Conservation (phyloP, 2,113 vertebrate genomes). For the Rhinogobius similis region DNA sequence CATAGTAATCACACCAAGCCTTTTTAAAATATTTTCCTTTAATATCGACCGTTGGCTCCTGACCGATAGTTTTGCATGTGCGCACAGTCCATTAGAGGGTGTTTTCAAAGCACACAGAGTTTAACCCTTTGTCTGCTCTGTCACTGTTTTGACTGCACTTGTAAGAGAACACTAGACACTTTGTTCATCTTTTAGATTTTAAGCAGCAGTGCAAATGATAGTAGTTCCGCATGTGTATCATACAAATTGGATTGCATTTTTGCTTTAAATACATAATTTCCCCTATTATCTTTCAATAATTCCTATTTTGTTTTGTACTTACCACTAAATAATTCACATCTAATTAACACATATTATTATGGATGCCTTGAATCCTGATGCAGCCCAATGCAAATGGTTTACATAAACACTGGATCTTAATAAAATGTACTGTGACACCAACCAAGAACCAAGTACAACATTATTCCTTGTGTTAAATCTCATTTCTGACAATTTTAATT, state of each 20-base stretch:
- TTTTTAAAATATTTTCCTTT: neutral
- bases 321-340: neutral
- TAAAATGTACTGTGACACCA: neutral
- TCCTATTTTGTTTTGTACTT: neutral
- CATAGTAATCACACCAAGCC: neutral
- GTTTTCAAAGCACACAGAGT: neutral
- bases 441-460: too few species aligned
- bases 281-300: neutral
- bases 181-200: neutral
- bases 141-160: neutral
- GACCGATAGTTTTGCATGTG: slow-evolving; percentile 1
- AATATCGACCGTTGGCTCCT: neutral
- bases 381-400: neutral
- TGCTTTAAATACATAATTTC: neutral
- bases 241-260: neutral
- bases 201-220: neutral
- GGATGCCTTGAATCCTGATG: neutral
- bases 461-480: too few species aligned
- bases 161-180: neutral
- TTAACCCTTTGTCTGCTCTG: slow-evolving; percentile 11
- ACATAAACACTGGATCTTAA: neutral
- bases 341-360: neutral
- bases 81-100: neutral
- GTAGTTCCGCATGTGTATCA: neutral
- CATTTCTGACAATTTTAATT: too few species aligned